Conservation (phyloP, 92 coral and sea anemone species). For the Meandrina meandrites region DNA sequence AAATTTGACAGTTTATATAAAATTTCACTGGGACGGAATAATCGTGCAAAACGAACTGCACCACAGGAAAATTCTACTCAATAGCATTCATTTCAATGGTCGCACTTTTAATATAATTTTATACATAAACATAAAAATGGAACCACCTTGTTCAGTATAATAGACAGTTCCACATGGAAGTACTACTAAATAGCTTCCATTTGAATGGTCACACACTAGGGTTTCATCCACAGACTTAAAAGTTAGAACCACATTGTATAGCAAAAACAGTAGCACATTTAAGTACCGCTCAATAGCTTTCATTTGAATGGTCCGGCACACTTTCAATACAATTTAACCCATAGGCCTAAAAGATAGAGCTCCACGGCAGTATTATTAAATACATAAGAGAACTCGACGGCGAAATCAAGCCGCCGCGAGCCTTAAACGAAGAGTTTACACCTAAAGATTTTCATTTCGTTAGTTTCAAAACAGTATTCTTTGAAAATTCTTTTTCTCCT, state of each 20-base stretch:
- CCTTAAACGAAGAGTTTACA: neutral
- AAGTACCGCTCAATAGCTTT: conserved; percentile 2
- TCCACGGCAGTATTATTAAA: neutral
- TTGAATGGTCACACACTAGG: neutral
- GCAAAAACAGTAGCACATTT: neutral
- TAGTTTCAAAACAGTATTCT: neutral
- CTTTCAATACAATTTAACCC: neutral
- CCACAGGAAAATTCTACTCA: neutral
- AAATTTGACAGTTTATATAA: neutral
- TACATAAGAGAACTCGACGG: neutral
- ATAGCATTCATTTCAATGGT: conserved; percentile 3
- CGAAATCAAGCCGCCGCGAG: neutral
- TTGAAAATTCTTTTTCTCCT: neutral
- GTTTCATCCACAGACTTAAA: neutral
- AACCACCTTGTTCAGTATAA: neutral
- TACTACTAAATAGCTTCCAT: neutral
- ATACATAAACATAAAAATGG: neutral
- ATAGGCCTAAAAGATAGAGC: neutral
- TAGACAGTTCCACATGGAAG: neutral
- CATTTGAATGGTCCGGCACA: conserved; percentile 1
- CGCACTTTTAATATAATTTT: neutral
- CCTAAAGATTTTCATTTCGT: neutral
- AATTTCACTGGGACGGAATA: neutral
- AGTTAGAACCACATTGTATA: neutral
- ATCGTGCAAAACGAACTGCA: neutral